A percentile compares a stretch with the other conserved stretches of the same genome.
These are phyloP conservation scores for Heliangelus exortis DNA, from an alignment of 2,797 vertebrate genomes.

Conservation along the genomic window DNA sequence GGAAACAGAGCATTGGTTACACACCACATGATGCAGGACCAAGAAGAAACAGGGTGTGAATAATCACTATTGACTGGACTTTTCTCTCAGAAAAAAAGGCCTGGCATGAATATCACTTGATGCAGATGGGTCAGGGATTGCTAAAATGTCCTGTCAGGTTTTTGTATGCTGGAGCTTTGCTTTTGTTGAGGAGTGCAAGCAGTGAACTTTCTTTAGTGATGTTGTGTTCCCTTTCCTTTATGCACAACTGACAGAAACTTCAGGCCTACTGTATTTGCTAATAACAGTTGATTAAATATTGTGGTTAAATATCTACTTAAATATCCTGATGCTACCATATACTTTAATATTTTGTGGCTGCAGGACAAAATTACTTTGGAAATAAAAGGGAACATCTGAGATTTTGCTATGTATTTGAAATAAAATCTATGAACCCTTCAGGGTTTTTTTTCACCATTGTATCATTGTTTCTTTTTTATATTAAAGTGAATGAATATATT, in stretches of 20 bases:
- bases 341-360: not conserved
- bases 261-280: not conserved
- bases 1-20: not conserved
- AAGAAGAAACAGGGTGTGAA: not conserved
- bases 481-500: not conserved
- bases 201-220: not conserved
- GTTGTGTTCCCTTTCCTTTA: not conserved
- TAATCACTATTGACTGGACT: not conserved
- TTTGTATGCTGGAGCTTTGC: not conserved
- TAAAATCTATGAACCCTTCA: not conserved
- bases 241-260: not conserved
- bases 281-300: not conserved
- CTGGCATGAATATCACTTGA: not conserved
- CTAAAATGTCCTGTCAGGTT: not conserved
- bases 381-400: not conserved
- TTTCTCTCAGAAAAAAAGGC: not conserved
- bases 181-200: not conserved
- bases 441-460: not conserved
- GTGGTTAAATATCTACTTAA: not conserved
- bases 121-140: not conserved
- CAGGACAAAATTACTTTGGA: not conserved
- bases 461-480: not conserved
- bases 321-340: not conserved
- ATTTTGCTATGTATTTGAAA: not conserved
- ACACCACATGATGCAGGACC: fast-evolving